A percentile compares a stretch with the other conserved stretches of the same genome.
Evolutionary conservation across 1,140 invertebrate species (phyloP).

Genomic region (Ceratina australensis): DNA sequence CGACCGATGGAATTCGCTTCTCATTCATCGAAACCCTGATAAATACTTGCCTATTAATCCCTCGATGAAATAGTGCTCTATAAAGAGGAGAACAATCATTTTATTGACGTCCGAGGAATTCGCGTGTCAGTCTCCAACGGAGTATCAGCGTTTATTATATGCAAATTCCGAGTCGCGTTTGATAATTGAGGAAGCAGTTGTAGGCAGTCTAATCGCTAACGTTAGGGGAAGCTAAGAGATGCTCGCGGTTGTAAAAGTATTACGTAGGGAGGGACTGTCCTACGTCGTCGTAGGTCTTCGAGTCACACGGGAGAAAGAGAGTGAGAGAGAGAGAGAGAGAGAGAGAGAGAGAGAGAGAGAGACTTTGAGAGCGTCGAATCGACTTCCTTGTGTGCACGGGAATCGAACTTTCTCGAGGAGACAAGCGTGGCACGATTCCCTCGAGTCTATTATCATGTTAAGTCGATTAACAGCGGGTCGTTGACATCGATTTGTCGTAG

Average conservation of each 20-base stretch:
- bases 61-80: too few species aligned
- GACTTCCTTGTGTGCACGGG: constrained; percentile 47
- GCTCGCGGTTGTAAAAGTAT: constrained; percentile 12
- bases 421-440: constrained; percentile 45
- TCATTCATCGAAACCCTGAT: constrained; percentile 5
- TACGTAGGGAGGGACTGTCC: constrained; percentile 34
- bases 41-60: neutral
- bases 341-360: too few species aligned
- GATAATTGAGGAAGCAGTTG: neutral
- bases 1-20: neutral
- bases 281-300: constrained; percentile 48
- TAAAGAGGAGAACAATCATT: neutral
- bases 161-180: neutral
- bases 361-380: constrained; percentile 9
- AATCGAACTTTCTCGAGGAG: constrained; percentile 49
- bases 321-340: too few species aligned
- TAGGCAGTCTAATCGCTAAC: neutral
- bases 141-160: too few species aligned
- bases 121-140: too few species aligned
- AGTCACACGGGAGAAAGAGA: neutral
- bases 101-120: too few species aligned
- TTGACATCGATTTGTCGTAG: constrained; percentile 40
- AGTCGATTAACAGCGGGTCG: constrained; percentile 44
- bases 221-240: neutral
- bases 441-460: constrained; percentile 41